Evolutionary conservation across 2,888 invertebrate genomes (phyloP), one percentile per base, ranked within the genome.

Genomic region (Ypsolopha scabrella): DNA sequence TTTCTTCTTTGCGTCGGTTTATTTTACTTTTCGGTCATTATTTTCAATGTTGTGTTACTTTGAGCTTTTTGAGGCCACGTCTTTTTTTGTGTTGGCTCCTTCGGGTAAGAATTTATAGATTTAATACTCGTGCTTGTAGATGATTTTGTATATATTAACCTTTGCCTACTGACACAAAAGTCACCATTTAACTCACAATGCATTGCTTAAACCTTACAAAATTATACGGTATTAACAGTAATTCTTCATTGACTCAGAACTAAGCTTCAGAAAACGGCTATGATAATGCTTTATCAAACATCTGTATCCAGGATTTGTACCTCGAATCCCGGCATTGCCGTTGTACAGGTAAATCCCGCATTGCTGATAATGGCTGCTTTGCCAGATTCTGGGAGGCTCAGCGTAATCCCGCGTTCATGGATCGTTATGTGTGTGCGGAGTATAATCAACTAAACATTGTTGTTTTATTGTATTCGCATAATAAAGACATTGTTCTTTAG

Each of bases 311-410:
- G 46, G 46, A 46, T 46, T 46, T 46, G 46, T 46, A 35, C 7
- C 46, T 8, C 11, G 46, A 33, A 33, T 46, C 34, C 24, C 46
- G 34, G 34, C 13, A 43, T 13, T 44, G 11, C 9, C n/a, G 46
- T n/a, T n/a, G 11, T 34, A 7, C n/a, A 46, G 34, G n/a, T 36
- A 35, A 11, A 33, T 46, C 46, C 39, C 10, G 46, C 34, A 11
- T 43, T 33, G 46, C 46, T 46, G 46, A 33, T 46, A 46, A 46
- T 46, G 7, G 46, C n/a, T 10, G 46, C 35, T 46, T 46, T n/a
- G 46, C 33, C 24, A 33, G 33, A 44, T 44, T 33, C 33, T 8
- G 1, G 13, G 1, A n/a, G n/a, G 9, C 9, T n/a, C 34, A 35
- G 2, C 34, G 7, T 46, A 46, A 46, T 46, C 46, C 46, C 46